phyloP scores from a whole-genome alignment of 2,888 invertebrate genomes.

The Augiades crinisus region DNA sequence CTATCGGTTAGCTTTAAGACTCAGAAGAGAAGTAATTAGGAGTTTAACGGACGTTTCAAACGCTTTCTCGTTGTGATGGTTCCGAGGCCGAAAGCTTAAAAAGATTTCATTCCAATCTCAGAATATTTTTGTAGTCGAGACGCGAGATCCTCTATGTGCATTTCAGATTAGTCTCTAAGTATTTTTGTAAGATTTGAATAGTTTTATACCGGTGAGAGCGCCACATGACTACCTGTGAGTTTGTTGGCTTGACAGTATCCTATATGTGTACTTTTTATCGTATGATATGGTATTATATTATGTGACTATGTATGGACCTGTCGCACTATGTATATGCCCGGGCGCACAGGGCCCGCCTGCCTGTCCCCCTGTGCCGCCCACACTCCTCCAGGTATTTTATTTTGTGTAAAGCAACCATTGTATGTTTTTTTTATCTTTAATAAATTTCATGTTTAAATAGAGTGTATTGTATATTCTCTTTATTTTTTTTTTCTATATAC shows the following conservation, averaged over 20 bases:
- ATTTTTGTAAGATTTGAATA: constrained; percentile 81
- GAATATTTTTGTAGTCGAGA: constrained; percentile 80
- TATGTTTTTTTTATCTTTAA: constrained; percentile 80
- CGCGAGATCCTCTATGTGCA: constrained; percentile 78
- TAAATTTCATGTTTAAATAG: constrained; percentile 81
- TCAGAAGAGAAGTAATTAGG: constrained; percentile 76
- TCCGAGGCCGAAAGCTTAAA: constrained; percentile 72
- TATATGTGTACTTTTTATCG: constrained; percentile 76
- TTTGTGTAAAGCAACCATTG: constrained; percentile 79
- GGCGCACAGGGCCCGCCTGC: constrained; percentile 48
- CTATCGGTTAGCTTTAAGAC: constrained; percentile 81
- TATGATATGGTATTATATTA: constrained; percentile 79
- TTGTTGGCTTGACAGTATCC: constrained; percentile 76
- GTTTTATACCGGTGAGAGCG: constrained; percentile 77
- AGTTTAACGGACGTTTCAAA: constrained; percentile 66
- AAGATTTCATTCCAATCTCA: constrained; percentile 80
- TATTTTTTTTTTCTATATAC: constrained; percentile 76
- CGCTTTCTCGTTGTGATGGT: constrained; percentile 68
- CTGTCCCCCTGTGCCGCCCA: constrained; percentile 49
- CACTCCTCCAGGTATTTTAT: constrained; percentile 78
- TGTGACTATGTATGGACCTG: constrained; percentile 76
- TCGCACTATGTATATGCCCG: constrained; percentile 65
- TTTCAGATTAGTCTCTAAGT: constrained; percentile 80
- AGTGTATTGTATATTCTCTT: constrained; percentile 79
- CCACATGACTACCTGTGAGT: constrained; percentile 78